A percentile compares a stretch with the other conserved stretches of the same genome.
Evolutionary conservation across 2,888 invertebrate genomes (phyloP).

Genomic region (Troides helena): DNA sequence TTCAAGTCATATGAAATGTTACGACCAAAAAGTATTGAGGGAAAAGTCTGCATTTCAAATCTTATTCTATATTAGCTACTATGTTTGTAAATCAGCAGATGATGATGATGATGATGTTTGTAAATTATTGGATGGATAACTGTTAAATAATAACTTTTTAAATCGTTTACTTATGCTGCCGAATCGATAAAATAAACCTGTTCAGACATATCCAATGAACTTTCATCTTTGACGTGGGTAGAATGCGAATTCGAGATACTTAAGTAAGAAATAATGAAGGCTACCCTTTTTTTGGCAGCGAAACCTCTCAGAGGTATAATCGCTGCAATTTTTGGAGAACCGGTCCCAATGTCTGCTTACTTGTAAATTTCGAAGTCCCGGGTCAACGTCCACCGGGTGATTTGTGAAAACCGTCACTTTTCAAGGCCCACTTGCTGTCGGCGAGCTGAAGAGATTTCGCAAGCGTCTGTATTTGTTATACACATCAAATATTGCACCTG

Average conservation of each 20-base stretch:
- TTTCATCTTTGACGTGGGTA: constrained; percentile 29
- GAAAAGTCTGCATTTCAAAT: too few species aligned
- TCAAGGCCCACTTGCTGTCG: constrained; percentile 20
- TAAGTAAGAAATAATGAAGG: constrained; percentile 32
- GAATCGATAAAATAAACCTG: neutral
- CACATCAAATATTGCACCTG: too few species aligned
- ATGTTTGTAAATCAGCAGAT: too few species aligned
- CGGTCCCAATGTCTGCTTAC: constrained; percentile 15
- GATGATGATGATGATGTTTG: too few species aligned
- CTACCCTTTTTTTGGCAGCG: constrained; percentile 35
- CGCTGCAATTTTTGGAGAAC: constrained; percentile 33
- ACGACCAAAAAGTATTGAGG: too few species aligned
- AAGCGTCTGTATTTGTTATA: too few species aligned
- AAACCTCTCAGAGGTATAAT: constrained; percentile 35
- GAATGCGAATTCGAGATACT: constrained; percentile 34
- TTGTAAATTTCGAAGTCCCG: constrained; percentile 13
- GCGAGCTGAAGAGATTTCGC: neutral
- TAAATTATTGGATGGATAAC: too few species aligned
- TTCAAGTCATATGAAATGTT: too few species aligned
- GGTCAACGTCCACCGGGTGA: constrained; percentile 22
- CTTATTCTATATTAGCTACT: too few species aligned
- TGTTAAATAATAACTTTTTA: too few species aligned
- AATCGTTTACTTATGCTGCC: neutral
- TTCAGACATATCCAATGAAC: constrained; percentile 4
- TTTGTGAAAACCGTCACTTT: constrained; percentile 22